Evolutionary conservation across 2,113 vertebrate species (phyloP), one percentile per base, ranked within the genome.

Genomic region (Petrocephalus microphthalmus): DNA sequence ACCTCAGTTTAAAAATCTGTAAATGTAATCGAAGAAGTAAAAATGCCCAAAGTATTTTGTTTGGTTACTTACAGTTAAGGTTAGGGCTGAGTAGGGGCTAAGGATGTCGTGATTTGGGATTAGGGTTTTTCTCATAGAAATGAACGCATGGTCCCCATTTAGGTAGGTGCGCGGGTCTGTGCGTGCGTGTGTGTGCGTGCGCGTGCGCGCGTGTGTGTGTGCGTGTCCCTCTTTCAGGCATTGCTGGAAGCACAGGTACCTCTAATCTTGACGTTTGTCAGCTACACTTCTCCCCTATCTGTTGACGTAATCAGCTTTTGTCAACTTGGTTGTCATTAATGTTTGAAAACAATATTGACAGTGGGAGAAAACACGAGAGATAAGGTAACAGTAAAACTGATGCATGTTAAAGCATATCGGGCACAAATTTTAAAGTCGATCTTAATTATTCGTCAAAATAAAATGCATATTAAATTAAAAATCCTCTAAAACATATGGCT

Each of bases 271-370:
- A 89, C 85, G 78, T 87, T 60, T 51, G 71, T 89, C 71, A 87
- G 52, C 85, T 64, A 82, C 88, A 89, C 88, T 57, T 89, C 3
- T n/a, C 2, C 45, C 85, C 57, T 89, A 89, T 89, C 88, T 87
- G 67, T 81, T 88, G 51, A 88, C 10, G 10, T 54, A 54, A 87
- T 89, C 88, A 82, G 88, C 87, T 82, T 81, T 81, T 78, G 71
- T 81, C 71, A 88, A 88, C 87, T 42, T 54, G 71, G 37, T 29
- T 52, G 51, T 78, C 71, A 45, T n/a, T 56, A 57, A 56, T 17
- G 53, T 82, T 42, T n/a, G 29, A 42, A 88, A 87, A 81, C 74
- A 29, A 17, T 52, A 81, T 37, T 86, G 54, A 87, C 51, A 56
- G 13, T 54, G 67, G 22, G 11, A 82, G 88, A 81, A 86, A 74